These are phyloP conservation scores for Ecliptopera silaceata DNA, from an alignment of 2,888 invertebrate genomes.

Conservation along the genomic window DNA sequence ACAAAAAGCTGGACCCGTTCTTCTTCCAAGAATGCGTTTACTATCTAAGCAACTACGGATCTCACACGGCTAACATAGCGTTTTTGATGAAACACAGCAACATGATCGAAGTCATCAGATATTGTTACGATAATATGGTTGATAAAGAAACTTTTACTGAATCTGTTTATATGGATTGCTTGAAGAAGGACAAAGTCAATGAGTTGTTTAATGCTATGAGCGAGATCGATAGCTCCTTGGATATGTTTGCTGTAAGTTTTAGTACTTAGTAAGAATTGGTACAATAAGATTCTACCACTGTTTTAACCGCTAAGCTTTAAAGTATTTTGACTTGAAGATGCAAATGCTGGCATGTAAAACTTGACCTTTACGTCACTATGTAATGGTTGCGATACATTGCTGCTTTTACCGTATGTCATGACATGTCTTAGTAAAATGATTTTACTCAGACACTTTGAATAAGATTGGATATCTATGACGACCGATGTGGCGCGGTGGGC, in stretches of 20 bases:
- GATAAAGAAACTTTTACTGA: conserved; percentile 88
- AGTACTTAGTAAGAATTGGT: too few species aligned
- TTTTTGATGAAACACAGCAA: conserved; percentile 90
- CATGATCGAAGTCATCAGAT: conserved; percentile 86
- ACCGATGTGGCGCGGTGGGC: too few species aligned
- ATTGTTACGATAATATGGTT: conserved; percentile 86
- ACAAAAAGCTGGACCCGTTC: conserved; percentile 77
- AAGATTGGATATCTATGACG: too few species aligned
- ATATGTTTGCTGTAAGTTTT: conserved; percentile 87
- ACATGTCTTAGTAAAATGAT: too few species aligned
- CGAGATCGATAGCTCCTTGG: conserved; percentile 85
- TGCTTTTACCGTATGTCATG: too few species aligned
- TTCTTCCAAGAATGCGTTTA: conserved; percentile 91
- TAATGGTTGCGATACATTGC: too few species aligned
- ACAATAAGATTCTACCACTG: too few species aligned
- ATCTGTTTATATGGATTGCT: conserved; percentile 86
- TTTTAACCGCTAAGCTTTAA: too few species aligned
- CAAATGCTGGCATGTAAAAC: too few species aligned
- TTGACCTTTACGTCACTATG: too few species aligned
- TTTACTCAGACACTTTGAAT: too few species aligned
- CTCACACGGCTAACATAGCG: conserved; percentile 87
- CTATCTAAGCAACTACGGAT: conserved; percentile 92
- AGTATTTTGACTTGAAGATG: too few species aligned
- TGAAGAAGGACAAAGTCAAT: conserved; percentile 85
- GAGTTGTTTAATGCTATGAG: conserved; percentile 85